Evolutionary conservation across 2,888 invertebrate species (phyloP).

Genomic region (Mimas tiliae): DNA sequence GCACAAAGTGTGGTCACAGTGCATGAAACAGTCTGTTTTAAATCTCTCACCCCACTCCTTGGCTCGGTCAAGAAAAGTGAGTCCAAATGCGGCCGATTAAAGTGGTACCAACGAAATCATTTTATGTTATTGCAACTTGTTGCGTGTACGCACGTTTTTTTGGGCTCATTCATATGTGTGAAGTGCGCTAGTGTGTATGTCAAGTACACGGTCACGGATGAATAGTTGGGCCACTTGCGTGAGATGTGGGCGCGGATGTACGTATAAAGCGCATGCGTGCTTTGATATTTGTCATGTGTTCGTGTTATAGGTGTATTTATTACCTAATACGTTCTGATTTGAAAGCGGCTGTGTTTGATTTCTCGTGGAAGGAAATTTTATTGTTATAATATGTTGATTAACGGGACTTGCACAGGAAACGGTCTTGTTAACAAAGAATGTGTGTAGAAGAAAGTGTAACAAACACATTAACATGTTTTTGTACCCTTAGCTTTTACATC

Average conservation of each 20-base stretch:
- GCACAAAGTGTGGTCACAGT: conserved; percentile 74
- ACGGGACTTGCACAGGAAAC: conserved; percentile 7
- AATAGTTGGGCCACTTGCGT: conserved; percentile 49
- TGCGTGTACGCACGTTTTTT: conserved; percentile 64
- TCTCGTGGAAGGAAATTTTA: conserved; percentile 14
- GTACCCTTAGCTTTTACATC: conserved; percentile 9
- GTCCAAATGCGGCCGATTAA: conserved; percentile 75
- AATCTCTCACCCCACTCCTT: conserved; percentile 78
- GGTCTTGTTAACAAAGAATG: background rate
- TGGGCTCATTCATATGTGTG: conserved; percentile 59
- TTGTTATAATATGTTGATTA: conserved; percentile 4
- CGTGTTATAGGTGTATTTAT: conserved; percentile 24
- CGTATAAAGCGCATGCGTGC: conserved; percentile 14
- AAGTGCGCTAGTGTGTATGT: conserved; percentile 38
- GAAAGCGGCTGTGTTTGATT: conserved; percentile 12
- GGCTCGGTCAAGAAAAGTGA: conserved; percentile 73
- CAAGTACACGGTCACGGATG: conserved; percentile 48
- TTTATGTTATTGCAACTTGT: conserved; percentile 69
- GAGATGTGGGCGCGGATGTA: conserved; percentile 34
- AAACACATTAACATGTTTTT: background rate
- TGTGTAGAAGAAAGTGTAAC: conserved; percentile 6
- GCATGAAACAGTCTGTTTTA: conserved; percentile 77
- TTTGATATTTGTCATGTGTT: conserved; percentile 12
- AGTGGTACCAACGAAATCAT: conserved; percentile 71
- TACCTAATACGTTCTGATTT: conserved; percentile 13